These are phyloP conservation scores for Chrysomallon squamiferum DNA, from an alignment of 1,140 invertebrate species.

Conservation along the genomic window DNA sequence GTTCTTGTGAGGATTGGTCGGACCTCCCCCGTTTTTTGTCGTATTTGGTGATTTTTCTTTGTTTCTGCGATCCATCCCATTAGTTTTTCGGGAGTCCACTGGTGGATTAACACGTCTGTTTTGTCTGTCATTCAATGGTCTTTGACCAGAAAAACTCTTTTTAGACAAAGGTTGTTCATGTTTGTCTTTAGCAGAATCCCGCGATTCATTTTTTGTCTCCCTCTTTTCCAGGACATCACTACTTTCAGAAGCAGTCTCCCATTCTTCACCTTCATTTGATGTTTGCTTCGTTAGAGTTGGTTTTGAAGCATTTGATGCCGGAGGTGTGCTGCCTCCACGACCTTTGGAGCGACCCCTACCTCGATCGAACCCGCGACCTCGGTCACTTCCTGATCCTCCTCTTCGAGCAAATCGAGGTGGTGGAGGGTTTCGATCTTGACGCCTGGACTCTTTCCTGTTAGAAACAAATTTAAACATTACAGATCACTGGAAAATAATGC, in stretches of 20 bases:
- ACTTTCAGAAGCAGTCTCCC: constrained; percentile 72
- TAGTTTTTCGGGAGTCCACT: constrained; percentile 22
- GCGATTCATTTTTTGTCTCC: constrained; percentile 53
- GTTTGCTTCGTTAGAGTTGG: constrained; percentile 60
- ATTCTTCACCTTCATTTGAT: constrained; percentile 68
- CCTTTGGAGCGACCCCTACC: constrained; percentile 48
- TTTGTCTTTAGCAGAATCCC: constrained; percentile 47
- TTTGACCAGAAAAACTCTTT: constrained; percentile 63
- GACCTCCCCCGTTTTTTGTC: constrained; percentile 56
- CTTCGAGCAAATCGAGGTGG: constrained; percentile 49
- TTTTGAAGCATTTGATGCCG: constrained; percentile 33
- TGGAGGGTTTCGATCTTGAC: constrained; percentile 48
- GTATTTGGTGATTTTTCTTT: constrained; percentile 50
- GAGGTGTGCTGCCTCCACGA: constrained; percentile 43
- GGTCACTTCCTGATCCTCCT: constrained; percentile 29
- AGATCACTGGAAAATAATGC: no score
- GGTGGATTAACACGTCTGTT: constrained; percentile 35
- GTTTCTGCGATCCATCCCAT: constrained; percentile 34
- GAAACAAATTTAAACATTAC: constrained; percentile 4
- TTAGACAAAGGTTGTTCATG: constrained; percentile 44
- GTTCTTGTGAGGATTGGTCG: constrained; percentile 43
- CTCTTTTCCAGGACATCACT: constrained; percentile 65
- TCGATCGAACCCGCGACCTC: constrained; percentile 38
- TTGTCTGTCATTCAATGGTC: constrained; percentile 57
- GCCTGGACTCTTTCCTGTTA: constrained; percentile 39